Conservation (phyloP, 2,113 vertebrate species). For the Murina feae region DNA sequence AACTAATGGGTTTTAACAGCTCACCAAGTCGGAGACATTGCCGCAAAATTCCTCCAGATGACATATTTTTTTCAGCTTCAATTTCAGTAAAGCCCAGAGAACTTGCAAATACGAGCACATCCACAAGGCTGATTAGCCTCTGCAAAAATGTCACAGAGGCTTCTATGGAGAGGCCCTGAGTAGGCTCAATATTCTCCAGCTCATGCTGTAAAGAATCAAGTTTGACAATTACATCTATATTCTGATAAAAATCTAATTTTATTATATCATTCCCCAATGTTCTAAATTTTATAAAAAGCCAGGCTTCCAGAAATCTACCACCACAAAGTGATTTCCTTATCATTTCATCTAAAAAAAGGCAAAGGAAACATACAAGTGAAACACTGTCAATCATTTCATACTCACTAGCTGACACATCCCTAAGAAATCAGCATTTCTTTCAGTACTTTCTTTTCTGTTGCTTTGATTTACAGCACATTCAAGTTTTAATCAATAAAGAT, state of each 20-base stretch:
- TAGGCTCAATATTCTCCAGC: slow-evolving; percentile 93
- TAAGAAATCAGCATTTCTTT: background rate
- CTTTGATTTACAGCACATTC: background rate
- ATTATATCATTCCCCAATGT: slow-evolving; percentile 7
- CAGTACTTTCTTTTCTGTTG: background rate
- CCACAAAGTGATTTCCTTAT: slow-evolving; percentile 19
- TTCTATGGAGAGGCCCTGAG: slow-evolving; percentile 93
- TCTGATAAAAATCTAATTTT: slow-evolving; percentile 53
- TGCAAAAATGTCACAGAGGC: slow-evolving; percentile 93
- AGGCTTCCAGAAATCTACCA: background rate
- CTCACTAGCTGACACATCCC: background rate
- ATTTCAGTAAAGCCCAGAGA: slow-evolving; percentile 97
- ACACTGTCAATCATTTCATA: background rate
- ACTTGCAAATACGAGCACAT: slow-evolving; percentile 97
- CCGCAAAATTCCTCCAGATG: slow-evolving; percentile 94
- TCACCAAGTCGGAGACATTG: slow-evolving; percentile 97
- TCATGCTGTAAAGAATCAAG: slow-evolving; percentile 87
- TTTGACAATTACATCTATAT: background rate
- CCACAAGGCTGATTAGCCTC: slow-evolving; percentile 93
- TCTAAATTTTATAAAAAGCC: slow-evolving; percentile 43
- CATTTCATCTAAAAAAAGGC: slow-evolving; percentile 25
- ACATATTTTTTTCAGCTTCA: slow-evolving; percentile 99
- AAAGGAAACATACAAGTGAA: slow-evolving; percentile 32
- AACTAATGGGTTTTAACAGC: slow-evolving; percentile 41
- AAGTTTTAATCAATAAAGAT: slow-evolving; percentile 27